A percentile compares a stretch with the other conserved stretches of the same genome.
These are phyloP conservation scores for Lasioglossum baleicum DNA, from an alignment of 1,140 invertebrate species.

Conservation along the genomic window DNA sequence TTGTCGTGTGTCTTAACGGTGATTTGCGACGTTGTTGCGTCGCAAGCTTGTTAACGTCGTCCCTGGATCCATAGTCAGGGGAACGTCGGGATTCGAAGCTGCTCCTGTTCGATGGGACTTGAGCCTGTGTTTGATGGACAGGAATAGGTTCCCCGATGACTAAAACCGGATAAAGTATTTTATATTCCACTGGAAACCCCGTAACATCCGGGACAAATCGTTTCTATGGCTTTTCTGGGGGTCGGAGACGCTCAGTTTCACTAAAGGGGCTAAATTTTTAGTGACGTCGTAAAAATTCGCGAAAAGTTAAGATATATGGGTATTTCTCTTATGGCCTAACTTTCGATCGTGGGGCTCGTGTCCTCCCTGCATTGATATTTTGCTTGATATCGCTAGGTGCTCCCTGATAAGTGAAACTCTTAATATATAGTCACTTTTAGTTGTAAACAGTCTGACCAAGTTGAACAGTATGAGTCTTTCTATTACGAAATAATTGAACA, in stretches of 20 bases:
- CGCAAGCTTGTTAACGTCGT: not conserved
- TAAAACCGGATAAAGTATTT: not conserved
- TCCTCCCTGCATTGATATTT: too few relatives aligned
- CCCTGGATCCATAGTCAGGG: not conserved
- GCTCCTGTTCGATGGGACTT: not conserved
- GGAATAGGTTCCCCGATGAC: not conserved
- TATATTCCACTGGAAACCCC: not conserved
- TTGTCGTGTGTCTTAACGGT: not conserved
- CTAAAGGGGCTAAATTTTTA: too few relatives aligned
- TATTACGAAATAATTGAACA: too few relatives aligned
- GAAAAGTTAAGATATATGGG: too few relatives aligned
- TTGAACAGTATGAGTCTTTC: too few relatives aligned
- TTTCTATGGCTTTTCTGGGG: not conserved
- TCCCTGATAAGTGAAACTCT: too few relatives aligned
- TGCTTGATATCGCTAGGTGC: too few relatives aligned
- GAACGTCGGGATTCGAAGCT: not conserved
- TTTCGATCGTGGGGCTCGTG: too few relatives aligned
- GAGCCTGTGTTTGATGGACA: not conserved
- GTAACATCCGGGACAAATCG: not conserved
- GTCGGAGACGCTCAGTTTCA: not conserved
- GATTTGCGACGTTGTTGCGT: not conserved
- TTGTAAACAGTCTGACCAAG: too few relatives aligned
- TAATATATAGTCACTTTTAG: too few relatives aligned
- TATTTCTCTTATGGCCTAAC: too few relatives aligned
- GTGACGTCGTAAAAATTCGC: too few relatives aligned